Base-by-base conservation (phyloP, 2,888 invertebrate species). In the Polyommatus iphigenia region DNA sequence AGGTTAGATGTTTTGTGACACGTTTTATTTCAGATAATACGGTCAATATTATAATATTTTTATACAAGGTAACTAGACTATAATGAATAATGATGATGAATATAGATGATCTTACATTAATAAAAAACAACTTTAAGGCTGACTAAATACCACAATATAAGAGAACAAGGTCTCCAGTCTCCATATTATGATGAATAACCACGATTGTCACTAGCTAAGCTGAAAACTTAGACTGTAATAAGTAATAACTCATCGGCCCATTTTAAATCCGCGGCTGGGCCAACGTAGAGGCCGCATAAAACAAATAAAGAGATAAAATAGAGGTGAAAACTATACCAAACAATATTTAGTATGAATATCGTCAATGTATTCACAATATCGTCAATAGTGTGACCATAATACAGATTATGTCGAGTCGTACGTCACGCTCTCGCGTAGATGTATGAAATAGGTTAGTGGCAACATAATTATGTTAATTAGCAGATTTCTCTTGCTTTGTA, bases 391-490 rank as follows among this genome's bases (percentile, higher is more conserved):
- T 72, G 41, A 18, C 41, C 41, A 36, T 41, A n/a, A 5, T 41
- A 72, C 41, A 72, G 3, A 72, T 36, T 13, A n/a, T 41, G 41
- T 24, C 15, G 75, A 46, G 50, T 24, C 24, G 46, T 13, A 8
- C 75, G 75, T 75, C 50, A 50, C 75, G 75, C 73, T 73, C 73
- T 73, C 73, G 46, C 73, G 41, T 36, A 72, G 41, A 62, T 50
- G 24, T 46, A 75, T 24, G 18, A 75, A 75, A 29, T 75, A 18
- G 75, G 75, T 75, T 75, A 50, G 75, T 75, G 24, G 46, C 75
- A 54, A 54, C 75, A 75, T 75, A 73, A 73, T 73, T 75, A 75
- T 75, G 75, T 50, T 75, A 75, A 75, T 75, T 8, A 54, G 50
- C 6, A 15, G 24, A 75, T 75, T 75, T 75, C 75, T 75, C 75